Evolutionary conservation across 2,113 vertebrate genomes (phyloP), one percentile per base, ranked within the genome.

Genomic region (Neogobius melanostomus): DNA sequence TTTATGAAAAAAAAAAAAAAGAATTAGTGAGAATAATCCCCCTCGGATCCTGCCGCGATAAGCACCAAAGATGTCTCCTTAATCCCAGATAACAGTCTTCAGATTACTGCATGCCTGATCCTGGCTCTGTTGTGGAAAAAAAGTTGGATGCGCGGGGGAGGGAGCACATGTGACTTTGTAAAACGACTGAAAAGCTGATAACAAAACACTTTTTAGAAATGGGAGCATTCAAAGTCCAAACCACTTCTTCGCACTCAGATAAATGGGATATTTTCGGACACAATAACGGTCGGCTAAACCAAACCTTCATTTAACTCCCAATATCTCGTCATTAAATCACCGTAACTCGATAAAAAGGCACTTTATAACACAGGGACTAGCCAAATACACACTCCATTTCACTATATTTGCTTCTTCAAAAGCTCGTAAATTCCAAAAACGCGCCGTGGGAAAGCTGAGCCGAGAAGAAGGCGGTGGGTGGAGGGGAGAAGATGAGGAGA

Each of bases 401-500:
- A 36, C 28, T 36, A 28, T 28, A 36, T 36, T 36, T 36, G 28
- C 28, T 36, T 36, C 28, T 36, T 36, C 28, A 36, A 5, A 4
- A 5, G 3, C 28, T 36, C 28, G 28, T 36, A 4, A 36, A 36
- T 36, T 36, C 28, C 28, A 36, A 21, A n/a, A 21, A 2, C 21
- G 47, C 43, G 50, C 12, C 47, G 11, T 72, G 65, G 54, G 62
- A 49, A 36, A 74, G 28, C 44, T 16, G 64, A 73, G 9, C 44
- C 1, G n/a, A 68, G 12, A 59, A 44, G 45, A 56, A 48, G 36
- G 10, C 42, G 49, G 50, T 56, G 69, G 66, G 63, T 62, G 59
- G 36, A 48, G 60, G 66, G 8, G 28, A 45, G 69, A 53, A 62
- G 61, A 60, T 14, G 63, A 64, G 61, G 65, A 21, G 64, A 82